Percentiles rank a stretch among this genome's conserved stretches.
These are phyloP conservation scores for Macrosiphum euphorbiae DNA, from an alignment of 2,888 invertebrate species.

Conservation along the genomic window DNA sequence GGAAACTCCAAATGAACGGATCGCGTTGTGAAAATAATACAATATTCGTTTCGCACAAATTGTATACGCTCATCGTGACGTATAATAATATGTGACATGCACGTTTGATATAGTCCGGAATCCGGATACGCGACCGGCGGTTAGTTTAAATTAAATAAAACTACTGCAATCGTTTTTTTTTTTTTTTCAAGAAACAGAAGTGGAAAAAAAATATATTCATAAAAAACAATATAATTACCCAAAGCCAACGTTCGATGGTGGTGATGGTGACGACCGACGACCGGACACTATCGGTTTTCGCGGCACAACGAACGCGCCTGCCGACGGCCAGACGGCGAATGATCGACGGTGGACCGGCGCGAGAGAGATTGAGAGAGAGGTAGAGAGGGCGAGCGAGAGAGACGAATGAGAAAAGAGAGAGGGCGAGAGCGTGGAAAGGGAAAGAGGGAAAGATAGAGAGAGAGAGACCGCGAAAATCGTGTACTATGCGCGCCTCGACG, in stretches of 20 bases:
- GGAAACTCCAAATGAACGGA: not conserved
- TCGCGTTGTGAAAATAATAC: not conserved
- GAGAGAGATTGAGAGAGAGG: not conserved
- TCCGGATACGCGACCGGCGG: not conserved
- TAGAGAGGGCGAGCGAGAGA: not conserved
- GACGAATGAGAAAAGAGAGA: not conserved
- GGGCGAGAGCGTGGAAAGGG: not conserved
- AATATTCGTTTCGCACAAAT: not conserved
- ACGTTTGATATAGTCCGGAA: not conserved
- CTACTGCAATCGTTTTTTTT: not conserved
- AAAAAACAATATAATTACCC: not conserved
- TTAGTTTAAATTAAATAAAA: not conserved
- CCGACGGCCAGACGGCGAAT: not conserved
- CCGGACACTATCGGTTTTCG: not conserved
- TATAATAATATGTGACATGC: no score
- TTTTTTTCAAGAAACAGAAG: not conserved
- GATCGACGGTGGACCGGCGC: not conserved
- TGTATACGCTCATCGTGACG: not conserved
- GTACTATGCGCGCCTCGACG: not conserved
- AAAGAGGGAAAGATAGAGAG: not conserved
- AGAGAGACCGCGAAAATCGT: constrained; percentile 3
- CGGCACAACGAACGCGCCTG: not conserved
- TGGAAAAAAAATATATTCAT: not conserved
- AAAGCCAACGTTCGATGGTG: not conserved
- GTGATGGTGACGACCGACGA: not conserved